Percentiles rank a stretch among this genome's conserved stretches.
phyloP scores from a whole-genome alignment of 2,888 invertebrate species.

The Barypeithes pellucidus region DNA sequence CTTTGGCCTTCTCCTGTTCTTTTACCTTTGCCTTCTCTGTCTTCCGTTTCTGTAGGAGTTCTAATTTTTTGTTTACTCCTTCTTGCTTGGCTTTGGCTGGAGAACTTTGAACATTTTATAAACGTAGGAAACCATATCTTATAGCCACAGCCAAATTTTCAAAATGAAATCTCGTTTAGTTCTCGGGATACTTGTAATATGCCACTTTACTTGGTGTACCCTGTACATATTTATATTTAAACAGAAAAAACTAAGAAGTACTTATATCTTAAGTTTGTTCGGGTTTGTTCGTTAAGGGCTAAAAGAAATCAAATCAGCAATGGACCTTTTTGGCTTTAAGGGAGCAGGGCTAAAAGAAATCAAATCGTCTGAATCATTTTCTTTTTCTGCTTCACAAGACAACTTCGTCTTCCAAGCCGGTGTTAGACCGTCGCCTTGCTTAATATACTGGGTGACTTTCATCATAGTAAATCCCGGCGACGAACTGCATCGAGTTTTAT shows the following conservation, averaged over 20 bases:
- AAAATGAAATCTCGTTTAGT: too few species aligned
- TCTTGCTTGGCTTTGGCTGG: background rate
- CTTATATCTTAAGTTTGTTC: background rate
- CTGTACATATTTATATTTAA: too few species aligned
- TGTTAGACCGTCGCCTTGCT: conserved; percentile 58
- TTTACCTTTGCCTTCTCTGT: too few species aligned
- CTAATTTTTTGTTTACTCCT: conserved; percentile 54
- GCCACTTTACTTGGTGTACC: too few species aligned
- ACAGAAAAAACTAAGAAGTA: background rate
- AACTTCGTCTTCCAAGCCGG: conserved; percentile 49
- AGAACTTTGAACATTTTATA: too few species aligned
- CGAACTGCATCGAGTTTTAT: conserved; percentile 51
- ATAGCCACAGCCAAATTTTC: too few species aligned
- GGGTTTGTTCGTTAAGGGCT: too few species aligned
- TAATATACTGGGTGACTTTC: conserved; percentile 60
- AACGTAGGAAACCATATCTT: too few species aligned
- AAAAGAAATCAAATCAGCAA: too few species aligned
- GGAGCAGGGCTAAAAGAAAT: conserved; percentile 3
- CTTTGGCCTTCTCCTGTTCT: too few species aligned
- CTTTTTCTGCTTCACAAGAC: conserved; percentile 15
- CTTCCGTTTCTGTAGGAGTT: conserved; percentile 63
- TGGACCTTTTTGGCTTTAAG: conserved; percentile 17
- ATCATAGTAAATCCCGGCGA: conserved; percentile 63
- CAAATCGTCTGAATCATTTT: conserved; percentile 19
- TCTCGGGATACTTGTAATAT: too few species aligned